Percentiles rank a stretch among this genome's conserved stretches.
Conservation (phyloP, 2,113 vertebrate genomes). For the Pachypanchax playfairii region DNA sequence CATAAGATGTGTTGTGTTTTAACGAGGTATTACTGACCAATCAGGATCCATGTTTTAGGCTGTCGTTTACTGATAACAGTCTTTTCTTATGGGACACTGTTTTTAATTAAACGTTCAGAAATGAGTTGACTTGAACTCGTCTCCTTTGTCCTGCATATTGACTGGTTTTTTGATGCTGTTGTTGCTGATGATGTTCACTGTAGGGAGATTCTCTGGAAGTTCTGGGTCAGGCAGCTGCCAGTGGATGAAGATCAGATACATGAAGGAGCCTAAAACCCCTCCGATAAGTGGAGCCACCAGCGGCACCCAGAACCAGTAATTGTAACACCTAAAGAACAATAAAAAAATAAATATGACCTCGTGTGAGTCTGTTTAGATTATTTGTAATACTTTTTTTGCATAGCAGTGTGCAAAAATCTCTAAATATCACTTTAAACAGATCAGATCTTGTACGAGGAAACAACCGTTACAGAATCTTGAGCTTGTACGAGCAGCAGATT, state of each 20-base stretch:
- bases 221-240: constrained; percentile 78
- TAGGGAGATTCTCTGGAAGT: not conserved
- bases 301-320: constrained; percentile 84
- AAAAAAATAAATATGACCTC: no score
- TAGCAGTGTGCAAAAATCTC: no score
- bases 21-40: no score
- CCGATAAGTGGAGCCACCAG: constrained; percentile 75
- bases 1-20: no score
- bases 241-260: constrained; percentile 77
- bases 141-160: constrained; percentile 1
- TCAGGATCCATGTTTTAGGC: no score
- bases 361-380: no score
- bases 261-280: constrained; percentile 56
- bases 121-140: constrained; percentile 44
- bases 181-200: constrained; percentile 12
- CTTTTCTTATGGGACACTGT: not conserved
- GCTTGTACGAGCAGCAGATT: no score
- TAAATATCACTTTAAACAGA: no score
- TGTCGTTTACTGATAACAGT: no score
- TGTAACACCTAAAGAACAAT: constrained; percentile 66
- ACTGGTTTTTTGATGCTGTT: constrained; percentile 12
- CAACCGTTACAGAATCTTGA: no score
- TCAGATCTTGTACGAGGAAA: no score
- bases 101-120: constrained; percentile 41
- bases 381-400: no score